Base-by-base conservation (phyloP, 2,113 vertebrate species). In the Paradisaea rubra region DNA sequence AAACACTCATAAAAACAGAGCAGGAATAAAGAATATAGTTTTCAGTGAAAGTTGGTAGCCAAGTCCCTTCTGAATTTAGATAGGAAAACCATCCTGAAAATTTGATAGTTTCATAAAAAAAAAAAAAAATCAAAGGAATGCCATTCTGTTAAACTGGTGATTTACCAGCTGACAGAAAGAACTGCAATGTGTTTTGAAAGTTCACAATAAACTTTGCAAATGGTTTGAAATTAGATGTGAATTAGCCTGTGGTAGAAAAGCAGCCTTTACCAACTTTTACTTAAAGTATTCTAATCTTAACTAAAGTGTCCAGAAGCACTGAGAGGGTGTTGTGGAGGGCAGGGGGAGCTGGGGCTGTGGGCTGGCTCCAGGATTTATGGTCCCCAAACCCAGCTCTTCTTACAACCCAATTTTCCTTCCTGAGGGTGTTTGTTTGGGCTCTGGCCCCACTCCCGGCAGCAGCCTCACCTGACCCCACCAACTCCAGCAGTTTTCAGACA, bases 391-490 rank as follows among this genome's bases (percentile, higher is more conserved):
- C 60, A 27, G 17, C 15, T 57, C 30, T 27, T 37, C 15, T 7
- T 10, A 15, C 0, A 1, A 3, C 19, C 33, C 33, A 15, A 0
- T 11, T 24, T 23, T 23, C 54, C 50, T 42, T 6, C 5, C 52
- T 10, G 7, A 11, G 44, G 17, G 31, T 0, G 3, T 10, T 45
- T 0, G 7, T 6, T 3, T 76, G 4, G 4, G 21, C 25, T 80
- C 41, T 24, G 47, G 13, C 24, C 35, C 37, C 11, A 2, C 11
- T 68, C 15, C 57, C 33, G 30, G 5, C 44, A 42, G 6, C 20
- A 20, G 3, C 35, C 19, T 42, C 49, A 22, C 44, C 19, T 0
- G 4, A 27, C 24, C 25, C 27, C 8, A 1, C 24, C 2, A 2
- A 76, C 25, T 52, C 68, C 78, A 81, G 15, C 24, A n/a, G 3